Percentiles rank a stretch among this genome's conserved stretches.
phyloP scores from a whole-genome alignment of 2,797 vertebrate species.

The Alauda arvensis region DNA sequence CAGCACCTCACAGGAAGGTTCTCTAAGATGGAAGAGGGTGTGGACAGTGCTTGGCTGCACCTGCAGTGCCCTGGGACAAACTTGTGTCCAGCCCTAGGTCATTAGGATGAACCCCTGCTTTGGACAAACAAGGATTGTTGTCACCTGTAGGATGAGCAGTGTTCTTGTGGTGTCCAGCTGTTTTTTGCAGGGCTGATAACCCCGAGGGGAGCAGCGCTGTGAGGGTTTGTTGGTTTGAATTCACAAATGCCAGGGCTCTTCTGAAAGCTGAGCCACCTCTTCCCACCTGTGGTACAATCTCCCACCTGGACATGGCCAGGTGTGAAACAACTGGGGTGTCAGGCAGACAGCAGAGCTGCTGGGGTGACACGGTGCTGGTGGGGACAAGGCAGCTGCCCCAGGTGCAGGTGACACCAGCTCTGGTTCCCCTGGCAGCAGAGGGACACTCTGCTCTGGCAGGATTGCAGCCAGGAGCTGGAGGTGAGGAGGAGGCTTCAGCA shows the following conservation, averaged over 20 bases:
- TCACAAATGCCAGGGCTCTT: background rate
- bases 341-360: background rate
- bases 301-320: background rate
- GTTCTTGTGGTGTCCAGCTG: background rate
- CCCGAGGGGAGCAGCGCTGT: fast-evolving
- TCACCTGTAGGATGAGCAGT: fast-evolving
- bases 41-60: background rate
- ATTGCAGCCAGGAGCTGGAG: fast-evolving
- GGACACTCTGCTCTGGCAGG: background rate
- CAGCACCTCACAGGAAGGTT: fast-evolving
- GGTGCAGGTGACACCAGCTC: background rate
- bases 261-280: background rate
- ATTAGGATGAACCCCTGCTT: fast-evolving
- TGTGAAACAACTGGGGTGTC: fast-evolving
- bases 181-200: background rate
- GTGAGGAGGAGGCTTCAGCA: background rate
- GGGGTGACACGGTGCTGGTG: background rate
- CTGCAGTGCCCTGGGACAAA: fast-evolving
- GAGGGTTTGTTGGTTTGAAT: background rate
- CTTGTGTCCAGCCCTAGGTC: fast-evolving
- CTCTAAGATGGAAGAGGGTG: background rate
- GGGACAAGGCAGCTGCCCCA: background rate
- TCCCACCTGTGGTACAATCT: background rate
- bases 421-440: background rate
- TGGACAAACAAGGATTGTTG: fast-evolving